Evolutionary conservation across 2,888 invertebrate species (phyloP).

Genomic region (Andrena bicolor): DNA sequence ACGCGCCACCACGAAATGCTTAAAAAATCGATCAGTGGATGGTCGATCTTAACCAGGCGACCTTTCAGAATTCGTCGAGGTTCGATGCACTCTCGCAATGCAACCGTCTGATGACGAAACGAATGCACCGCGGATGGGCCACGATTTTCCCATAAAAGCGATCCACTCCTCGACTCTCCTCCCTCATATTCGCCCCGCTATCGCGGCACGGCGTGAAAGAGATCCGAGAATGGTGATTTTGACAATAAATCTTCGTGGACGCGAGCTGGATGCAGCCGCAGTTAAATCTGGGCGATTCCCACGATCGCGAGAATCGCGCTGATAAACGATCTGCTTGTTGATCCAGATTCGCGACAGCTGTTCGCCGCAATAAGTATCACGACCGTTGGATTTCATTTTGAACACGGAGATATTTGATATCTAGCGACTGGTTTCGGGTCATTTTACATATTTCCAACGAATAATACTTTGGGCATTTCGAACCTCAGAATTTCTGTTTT

Average conservation of each 20-base stretch:
- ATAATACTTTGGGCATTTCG: too few relatives aligned
- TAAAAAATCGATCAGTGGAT: conserved; percentile 1
- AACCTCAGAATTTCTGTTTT: too few relatives aligned
- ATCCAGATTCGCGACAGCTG: background rate
- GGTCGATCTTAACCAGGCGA: conserved; percentile 70
- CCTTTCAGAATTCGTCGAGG: conserved; percentile 80
- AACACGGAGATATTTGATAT: background rate
- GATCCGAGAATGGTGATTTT: conserved; percentile 21
- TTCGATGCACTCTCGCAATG: conserved; percentile 76
- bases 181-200: conserved; percentile 5
- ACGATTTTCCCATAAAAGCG: conserved; percentile 75
- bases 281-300: conserved; percentile 21
- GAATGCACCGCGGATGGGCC: conserved; percentile 57
- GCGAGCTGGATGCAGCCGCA: background rate
- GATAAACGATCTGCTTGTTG: conserved; percentile 18
- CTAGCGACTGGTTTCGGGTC: background rate
- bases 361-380: background rate
- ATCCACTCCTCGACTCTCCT: conserved; percentile 2
- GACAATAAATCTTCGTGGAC: conserved; percentile 36
- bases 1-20: too few relatives aligned
- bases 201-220: background rate
- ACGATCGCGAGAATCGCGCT: conserved; percentile 18
- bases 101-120: conserved; percentile 74
- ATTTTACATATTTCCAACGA: background rate
- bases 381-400: background rate